Evolutionary conservation across 2,888 invertebrate genomes (phyloP), one percentile per base, ranked within the genome.

Genomic region (Cheilosia urbana): DNA sequence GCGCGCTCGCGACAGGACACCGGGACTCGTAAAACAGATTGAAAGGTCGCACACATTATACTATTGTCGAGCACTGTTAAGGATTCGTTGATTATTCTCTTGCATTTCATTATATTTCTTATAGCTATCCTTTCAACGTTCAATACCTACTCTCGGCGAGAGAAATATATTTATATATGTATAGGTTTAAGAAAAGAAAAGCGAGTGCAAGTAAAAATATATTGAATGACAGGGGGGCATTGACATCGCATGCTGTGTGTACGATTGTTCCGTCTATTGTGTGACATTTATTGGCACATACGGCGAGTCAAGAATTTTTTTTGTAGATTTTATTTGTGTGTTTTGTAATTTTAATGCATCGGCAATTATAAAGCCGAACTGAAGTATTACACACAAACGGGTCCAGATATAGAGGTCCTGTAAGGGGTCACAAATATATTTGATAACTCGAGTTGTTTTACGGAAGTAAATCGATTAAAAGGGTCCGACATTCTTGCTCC

Each of bases 281-380:
- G 63, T 57, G 71, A 78, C 78, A 63, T 78, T 77, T 77, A 77
- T 77, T 77, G 69, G 76, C 77, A 77, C 77, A 77, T 55, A 62
- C 27, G 77, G 53, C 77, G 37, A 66, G 15, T 17, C 40, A 42
- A 42, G 30, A 17, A 53, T 51, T 34, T 17, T 62, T 42, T 53
- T 66, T 66, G 45, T 21, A 24, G 21, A 34, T 11, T 11, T 34
- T 49, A n/a, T 71, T 71, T 58, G 15, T 34, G 34, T 49, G 49
- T 49, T 49, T 51, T 37, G 34, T 21, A n/a, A 53, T 47, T 37
- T 60, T 9, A 53, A 30, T 62, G 37, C 49, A 49, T 47, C 49
- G 30, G 27, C 71, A 72, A 60, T 49, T 21, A 45, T 30, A 51
- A 71, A 11, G 42, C 19, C 55, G 17, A 66, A 51, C 34, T 65